Evolutionary conservation across 2,797 vertebrate genomes (phyloP).

Genomic region (Acipenser oxyrinchus): DNA sequence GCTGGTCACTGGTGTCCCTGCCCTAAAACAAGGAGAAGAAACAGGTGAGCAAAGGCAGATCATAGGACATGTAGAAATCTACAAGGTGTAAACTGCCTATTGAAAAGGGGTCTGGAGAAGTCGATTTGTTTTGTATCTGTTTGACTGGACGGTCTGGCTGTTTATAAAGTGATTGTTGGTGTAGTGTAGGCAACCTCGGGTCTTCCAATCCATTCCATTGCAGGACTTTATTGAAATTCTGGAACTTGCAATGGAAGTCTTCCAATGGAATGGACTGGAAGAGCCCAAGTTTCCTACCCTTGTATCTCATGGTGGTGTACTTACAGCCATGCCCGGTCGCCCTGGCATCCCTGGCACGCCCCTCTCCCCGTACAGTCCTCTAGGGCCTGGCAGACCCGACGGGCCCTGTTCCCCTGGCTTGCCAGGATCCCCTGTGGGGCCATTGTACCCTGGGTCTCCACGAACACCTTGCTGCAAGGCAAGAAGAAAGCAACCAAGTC

Average conservation of each 20-base stretch:
- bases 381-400: constrained; percentile 71
- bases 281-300: background rate
- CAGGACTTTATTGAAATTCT: too few species aligned
- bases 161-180: too few species aligned
- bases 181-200: too few species aligned
- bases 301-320: constrained; percentile 31
- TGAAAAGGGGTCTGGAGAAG: too few species aligned
- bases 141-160: too few species aligned
- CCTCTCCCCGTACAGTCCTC: constrained; percentile 76
- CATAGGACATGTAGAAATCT: too few species aligned
- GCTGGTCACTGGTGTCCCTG: constrained; percentile 82
- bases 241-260: too few species aligned
- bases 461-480: constrained; percentile 76
- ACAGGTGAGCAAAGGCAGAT: background rate
- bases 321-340: constrained; percentile 68
- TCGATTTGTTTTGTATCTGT: too few species aligned
- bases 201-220: background rate
- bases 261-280: too few species aligned
- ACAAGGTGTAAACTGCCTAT: too few species aligned
- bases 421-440: constrained; percentile 78
- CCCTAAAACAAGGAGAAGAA: constrained; percentile 59
- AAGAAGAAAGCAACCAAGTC: background rate
- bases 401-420: constrained; percentile 78
- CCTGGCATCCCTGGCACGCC: constrained; percentile 84
- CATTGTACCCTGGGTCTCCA: constrained; percentile 75